These are phyloP conservation scores for Drosophila vallismaia DNA, from an alignment of 2,888 invertebrate genomes.

Conservation along the genomic window DNA sequence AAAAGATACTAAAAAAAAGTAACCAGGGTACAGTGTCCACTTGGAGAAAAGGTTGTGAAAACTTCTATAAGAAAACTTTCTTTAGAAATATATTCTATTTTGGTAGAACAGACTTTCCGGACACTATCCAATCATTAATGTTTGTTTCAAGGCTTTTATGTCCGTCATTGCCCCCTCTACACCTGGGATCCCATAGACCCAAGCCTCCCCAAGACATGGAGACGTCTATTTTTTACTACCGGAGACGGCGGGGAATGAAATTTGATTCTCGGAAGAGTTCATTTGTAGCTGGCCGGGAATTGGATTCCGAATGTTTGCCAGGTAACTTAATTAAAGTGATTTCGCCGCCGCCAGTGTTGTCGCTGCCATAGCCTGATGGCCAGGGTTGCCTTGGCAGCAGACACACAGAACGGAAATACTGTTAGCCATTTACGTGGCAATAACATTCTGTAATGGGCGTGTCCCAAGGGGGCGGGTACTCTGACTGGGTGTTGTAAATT, in stretches of 20 bases:
- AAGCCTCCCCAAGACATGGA: constrained; percentile 8
- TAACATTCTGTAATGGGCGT: constrained; percentile 65
- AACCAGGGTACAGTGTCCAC: constrained; percentile 10
- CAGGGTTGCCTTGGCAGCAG: constrained; percentile 29
- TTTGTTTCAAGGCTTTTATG: constrained; percentile 40
- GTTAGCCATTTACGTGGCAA: constrained; percentile 60
- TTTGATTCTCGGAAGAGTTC: constrained; percentile 77
- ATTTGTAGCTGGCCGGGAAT: constrained; percentile 64
- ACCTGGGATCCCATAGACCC: neutral
- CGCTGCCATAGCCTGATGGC: constrained; percentile 2
- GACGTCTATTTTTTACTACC: constrained; percentile 42
- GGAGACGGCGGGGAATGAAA: constrained; percentile 61
- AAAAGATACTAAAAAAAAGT: constrained; percentile 35
- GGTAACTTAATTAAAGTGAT: constrained; percentile 41
- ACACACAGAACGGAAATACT: constrained; percentile 30
- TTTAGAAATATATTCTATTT: neutral
- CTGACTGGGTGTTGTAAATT: constrained; percentile 58
- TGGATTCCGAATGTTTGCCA: constrained; percentile 49
- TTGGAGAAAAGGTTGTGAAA: constrained; percentile 11
- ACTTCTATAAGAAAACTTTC: constrained; percentile 6
- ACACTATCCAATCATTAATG: neutral
- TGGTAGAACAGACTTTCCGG: too few species aligned
- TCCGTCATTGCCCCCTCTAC: constrained; percentile 53
- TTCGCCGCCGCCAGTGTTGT: constrained; percentile 17
- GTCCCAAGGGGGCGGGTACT: constrained; percentile 18